phyloP scores from a whole-genome alignment of 2,888 invertebrate genomes.

The Graphium colonna region DNA sequence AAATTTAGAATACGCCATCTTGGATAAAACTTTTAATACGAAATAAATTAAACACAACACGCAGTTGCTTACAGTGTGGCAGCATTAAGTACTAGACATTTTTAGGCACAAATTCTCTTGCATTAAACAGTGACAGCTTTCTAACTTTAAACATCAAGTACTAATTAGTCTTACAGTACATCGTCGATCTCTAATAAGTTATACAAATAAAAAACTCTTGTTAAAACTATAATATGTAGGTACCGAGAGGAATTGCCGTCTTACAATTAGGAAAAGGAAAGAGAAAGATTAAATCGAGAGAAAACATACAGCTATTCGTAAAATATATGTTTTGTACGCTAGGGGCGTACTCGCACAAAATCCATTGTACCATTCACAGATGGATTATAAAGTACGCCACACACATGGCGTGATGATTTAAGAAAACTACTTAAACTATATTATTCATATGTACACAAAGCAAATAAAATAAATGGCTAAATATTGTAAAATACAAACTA shows the following conservation, averaged over 20 bases:
- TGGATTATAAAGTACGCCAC: slow-evolving; percentile 40
- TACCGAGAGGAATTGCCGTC: slow-evolving; percentile 17
- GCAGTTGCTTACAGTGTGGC: slow-evolving; percentile 22
- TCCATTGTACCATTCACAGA: slow-evolving; percentile 35
- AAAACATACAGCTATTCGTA: slow-evolving; percentile 20
- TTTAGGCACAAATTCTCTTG: slow-evolving; percentile 38
- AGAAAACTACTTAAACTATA: slow-evolving; percentile 38
- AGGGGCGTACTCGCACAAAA: slow-evolving; percentile 21
- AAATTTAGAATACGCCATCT: slow-evolving; percentile 4
- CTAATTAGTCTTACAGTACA: slow-evolving; percentile 23
- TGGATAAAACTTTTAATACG: neutral
- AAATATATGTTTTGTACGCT: slow-evolving; percentile 23
- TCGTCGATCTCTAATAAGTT: slow-evolving; percentile 22
- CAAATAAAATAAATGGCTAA: slow-evolving; percentile 60
- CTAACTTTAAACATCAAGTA: slow-evolving; percentile 24
- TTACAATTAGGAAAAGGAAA: slow-evolving; percentile 19
- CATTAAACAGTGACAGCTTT: slow-evolving; percentile 26
- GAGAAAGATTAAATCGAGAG: slow-evolving; percentile 10
- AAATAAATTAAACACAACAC: slow-evolving; percentile 1
- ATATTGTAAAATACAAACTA: slow-evolving; percentile 47
- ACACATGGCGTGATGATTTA: slow-evolving; percentile 36
- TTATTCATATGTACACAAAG: slow-evolving; percentile 59
- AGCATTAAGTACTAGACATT: slow-evolving; percentile 40
- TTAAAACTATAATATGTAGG: slow-evolving; percentile 18
- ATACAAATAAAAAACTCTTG: slow-evolving; percentile 25